These are phyloP conservation scores for Hipparchia semele DNA, from an alignment of 2,888 invertebrate species.

Conservation along the genomic window DNA sequence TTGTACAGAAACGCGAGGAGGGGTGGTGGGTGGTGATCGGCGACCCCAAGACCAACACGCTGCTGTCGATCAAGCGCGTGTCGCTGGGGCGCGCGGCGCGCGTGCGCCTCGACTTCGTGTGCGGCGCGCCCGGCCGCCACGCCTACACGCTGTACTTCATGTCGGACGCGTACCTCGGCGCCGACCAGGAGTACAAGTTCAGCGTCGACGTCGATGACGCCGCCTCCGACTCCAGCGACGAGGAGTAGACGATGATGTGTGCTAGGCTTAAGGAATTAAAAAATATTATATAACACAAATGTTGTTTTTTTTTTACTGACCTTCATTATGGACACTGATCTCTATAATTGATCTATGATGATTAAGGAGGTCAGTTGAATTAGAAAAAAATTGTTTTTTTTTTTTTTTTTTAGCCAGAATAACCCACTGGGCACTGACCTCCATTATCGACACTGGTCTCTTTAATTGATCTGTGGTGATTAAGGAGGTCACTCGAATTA, in stretches of 20 bases:
- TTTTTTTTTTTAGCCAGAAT: no score
- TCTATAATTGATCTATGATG: no score
- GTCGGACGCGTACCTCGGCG: constrained; percentile 99
- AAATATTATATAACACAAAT: neutral
- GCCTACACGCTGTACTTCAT: constrained; percentile 98
- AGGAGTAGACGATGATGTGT: constrained; percentile 41
- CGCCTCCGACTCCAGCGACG: constrained; percentile 57
- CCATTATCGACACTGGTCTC: no score
- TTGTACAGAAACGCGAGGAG: constrained; percentile 91
- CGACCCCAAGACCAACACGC: constrained; percentile 95
- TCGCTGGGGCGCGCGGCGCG: constrained; percentile 84
- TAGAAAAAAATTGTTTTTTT: no score
- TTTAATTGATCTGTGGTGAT: no score
- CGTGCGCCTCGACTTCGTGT: constrained; percentile 94
- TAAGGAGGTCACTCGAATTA: no score
- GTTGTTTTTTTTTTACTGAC: neutral
- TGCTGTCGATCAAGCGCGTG: constrained; percentile 94
- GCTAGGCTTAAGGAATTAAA: neutral
- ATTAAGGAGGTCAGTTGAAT: no score
- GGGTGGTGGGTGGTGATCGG: constrained; percentile 99
- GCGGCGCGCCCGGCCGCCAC: constrained; percentile 94
- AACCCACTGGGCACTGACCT: no score
- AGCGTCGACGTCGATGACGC: constrained; percentile 89
- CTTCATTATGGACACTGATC: no score
- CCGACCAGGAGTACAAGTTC: constrained; percentile 99